These are phyloP conservation scores for Listronotus oregonensis DNA, from an alignment of 1,140 invertebrate genomes.

Conservation along the genomic window DNA sequence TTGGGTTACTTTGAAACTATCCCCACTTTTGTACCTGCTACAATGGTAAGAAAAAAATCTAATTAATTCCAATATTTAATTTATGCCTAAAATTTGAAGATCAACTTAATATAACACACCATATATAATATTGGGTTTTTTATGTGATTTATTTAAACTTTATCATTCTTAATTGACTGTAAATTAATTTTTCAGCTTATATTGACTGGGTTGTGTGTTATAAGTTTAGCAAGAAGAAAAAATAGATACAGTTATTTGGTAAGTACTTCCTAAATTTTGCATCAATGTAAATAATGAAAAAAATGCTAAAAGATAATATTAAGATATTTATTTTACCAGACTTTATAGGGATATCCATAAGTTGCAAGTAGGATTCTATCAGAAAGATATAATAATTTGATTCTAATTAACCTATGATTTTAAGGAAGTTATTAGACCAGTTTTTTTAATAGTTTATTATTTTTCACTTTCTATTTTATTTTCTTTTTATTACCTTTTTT, in stretches of 20 bases:
- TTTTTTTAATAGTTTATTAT: slow-evolving; percentile 2
- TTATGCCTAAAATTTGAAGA: neutral
- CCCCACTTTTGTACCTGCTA: slow-evolving; percentile 79
- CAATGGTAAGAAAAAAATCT: slow-evolving; percentile 76
- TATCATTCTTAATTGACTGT: too few species aligned
- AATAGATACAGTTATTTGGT: slow-evolving; percentile 87
- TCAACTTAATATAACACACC: neutral
- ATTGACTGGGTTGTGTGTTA: slow-evolving; percentile 81
- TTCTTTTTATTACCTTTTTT: neutral
- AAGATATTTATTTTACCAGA: slow-evolving; percentile 2
- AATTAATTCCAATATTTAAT: neutral
- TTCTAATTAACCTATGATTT: too few species aligned
- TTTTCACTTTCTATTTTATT: slow-evolving; percentile 5
- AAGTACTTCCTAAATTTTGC: too few species aligned
- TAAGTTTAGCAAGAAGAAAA: slow-evolving; percentile 79
- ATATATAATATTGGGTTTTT: neutral
- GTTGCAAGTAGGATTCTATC: too few species aligned
- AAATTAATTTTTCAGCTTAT: slow-evolving; percentile 76
- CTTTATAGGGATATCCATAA: too few species aligned
- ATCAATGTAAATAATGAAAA: too few species aligned
- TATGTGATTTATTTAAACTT: too few species aligned
- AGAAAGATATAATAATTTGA: too few species aligned
- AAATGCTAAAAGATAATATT: too few species aligned
- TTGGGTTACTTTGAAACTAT: slow-evolving; percentile 84
- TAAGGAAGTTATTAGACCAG: too few species aligned